phyloP scores from a whole-genome alignment of 2,113 vertebrate genomes.

The Ciconia stormi region DNA sequence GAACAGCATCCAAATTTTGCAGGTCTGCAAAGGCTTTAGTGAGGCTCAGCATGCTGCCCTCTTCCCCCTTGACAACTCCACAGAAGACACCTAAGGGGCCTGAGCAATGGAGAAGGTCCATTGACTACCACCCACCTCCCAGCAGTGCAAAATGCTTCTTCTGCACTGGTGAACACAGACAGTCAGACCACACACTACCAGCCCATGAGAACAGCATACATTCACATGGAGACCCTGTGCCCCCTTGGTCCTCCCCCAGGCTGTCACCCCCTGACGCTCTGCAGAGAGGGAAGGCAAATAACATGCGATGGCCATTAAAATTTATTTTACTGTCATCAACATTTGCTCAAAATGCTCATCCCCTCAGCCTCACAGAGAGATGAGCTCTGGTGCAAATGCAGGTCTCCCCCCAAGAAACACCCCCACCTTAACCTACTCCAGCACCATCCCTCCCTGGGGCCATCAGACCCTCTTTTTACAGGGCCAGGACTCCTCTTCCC shows the following conservation, averaged over 20 bases:
- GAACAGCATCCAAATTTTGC: neutral
- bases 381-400: neutral
- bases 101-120: neutral
- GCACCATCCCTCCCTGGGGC: neutral
- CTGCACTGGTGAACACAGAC: neutral
- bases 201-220: neutral
- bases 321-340: neutral
- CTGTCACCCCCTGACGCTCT: neutral
- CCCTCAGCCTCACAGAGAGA: neutral
- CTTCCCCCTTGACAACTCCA: neutral
- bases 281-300: neutral
- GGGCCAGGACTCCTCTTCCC: neutral
- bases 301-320: neutral
- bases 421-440: too few relatives aligned
- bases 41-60: neutral
- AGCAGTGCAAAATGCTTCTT: neutral
- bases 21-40: neutral
- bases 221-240: neutral
- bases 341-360: neutral
- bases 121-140: neutral
- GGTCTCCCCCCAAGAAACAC: neutral
- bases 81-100: neutral
- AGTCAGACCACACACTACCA: neutral
- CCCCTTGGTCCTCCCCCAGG: too few relatives aligned
- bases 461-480: too few relatives aligned